Evolutionary conservation across 1,140 invertebrate genomes (phyloP).

Genomic region (Choristoneura fumiferana): DNA sequence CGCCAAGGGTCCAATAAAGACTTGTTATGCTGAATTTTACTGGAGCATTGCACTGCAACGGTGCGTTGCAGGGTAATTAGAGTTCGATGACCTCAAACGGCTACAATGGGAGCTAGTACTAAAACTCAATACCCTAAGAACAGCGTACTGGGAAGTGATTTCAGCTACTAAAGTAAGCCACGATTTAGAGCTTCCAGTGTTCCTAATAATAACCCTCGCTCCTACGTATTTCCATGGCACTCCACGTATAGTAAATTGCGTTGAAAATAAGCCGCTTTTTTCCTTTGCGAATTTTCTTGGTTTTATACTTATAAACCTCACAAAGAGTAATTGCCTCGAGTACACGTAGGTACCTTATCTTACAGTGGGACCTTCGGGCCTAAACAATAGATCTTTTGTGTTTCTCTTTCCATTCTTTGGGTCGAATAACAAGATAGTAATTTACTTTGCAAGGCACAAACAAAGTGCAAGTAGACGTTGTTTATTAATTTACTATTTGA

Average conservation of each 20-base stretch:
- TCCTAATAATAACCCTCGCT: neutral
- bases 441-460: neutral
- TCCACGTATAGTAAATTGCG: neutral
- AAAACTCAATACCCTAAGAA: slow-evolving; percentile 42
- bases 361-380: slow-evolving; percentile 28
- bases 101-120: slow-evolving; percentile 48
- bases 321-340: slow-evolving; percentile 16
- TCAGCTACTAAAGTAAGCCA: slow-evolving; percentile 20
- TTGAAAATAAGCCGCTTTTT: neutral
- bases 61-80: slow-evolving; percentile 65
- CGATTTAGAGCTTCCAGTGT: neutral
- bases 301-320: neutral
- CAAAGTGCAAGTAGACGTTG: no score
- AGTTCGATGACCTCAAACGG: slow-evolving; percentile 51
- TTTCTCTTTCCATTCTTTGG: slow-evolving; percentile 12
- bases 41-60: slow-evolving; percentile 68
- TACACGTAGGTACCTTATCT: slow-evolving; percentile 1
- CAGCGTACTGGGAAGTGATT: slow-evolving; percentile 36
- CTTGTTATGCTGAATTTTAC: slow-evolving; percentile 75
- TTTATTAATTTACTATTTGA: no score
- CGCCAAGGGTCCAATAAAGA: slow-evolving; percentile 66
- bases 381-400: slow-evolving; percentile 35
- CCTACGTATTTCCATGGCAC: neutral
- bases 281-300: slow-evolving; percentile 3
- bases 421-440: slow-evolving; percentile 11